A percentile compares a stretch with the other conserved stretches of the same genome.
Conservation (phyloP, 2,797 vertebrate genomes). For the Melanotaenia trifasciata region DNA sequence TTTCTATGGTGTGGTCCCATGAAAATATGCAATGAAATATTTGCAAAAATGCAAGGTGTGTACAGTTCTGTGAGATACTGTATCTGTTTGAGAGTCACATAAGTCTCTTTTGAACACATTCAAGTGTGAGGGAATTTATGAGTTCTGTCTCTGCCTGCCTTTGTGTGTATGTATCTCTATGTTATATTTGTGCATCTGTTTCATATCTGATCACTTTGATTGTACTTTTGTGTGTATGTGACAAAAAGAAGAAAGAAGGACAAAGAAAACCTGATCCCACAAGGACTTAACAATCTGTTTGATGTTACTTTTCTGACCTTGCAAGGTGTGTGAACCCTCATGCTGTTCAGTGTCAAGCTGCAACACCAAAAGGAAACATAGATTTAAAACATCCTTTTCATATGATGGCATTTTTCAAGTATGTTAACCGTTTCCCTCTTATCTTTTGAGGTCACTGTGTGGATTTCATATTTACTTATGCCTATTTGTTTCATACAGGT, state of each 20-base stretch:
- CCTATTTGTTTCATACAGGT: background rate
- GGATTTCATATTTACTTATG: conserved; percentile 31
- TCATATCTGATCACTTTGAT: conserved; percentile 41
- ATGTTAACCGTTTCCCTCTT: conserved; percentile 65
- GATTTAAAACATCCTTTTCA: conserved; percentile 67
- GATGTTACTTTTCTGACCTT: conserved; percentile 81
- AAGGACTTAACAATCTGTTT: conserved; percentile 76
- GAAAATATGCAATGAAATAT: no score
- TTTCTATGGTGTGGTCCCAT: no score
- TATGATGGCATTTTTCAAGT: conserved; percentile 74
- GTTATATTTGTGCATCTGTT: conserved; percentile 58
- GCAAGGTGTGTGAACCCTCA: conserved; percentile 75
- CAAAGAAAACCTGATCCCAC: conserved; percentile 70
- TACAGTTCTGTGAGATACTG: no score
- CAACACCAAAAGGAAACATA: conserved; percentile 48
- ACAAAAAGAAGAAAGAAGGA: conserved; percentile 61
- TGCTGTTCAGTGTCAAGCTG: conserved; percentile 61
- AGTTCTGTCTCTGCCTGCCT: conserved; percentile 44
- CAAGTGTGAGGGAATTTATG: conserved; percentile 56
- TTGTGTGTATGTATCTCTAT: conserved; percentile 30
- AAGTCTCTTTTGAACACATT: conserved; percentile 51
- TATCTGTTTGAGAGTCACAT: conserved; percentile 16
- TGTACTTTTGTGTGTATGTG: conserved; percentile 34
- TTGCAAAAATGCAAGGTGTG: no score
- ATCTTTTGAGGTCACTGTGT: conserved; percentile 65